Evolutionary conservation across 92 coral and sea anemone species (phyloP), one percentile per base, ranked within the genome.

Genomic region (Heliopora coerulea): DNA sequence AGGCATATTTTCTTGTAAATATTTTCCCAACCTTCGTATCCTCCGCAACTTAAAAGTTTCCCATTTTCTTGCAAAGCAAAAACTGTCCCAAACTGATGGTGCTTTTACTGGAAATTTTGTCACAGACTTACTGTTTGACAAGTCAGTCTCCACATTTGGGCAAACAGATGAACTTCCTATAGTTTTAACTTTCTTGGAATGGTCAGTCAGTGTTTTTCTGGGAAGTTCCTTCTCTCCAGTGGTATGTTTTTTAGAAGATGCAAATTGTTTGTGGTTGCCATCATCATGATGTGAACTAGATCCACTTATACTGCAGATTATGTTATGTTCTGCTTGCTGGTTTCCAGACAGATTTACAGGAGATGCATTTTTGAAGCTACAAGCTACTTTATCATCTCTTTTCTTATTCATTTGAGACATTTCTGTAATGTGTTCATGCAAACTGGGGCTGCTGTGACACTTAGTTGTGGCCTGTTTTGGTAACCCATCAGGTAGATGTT

Each of bases 51-150:
- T 67, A 67, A 67, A 67, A 26, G 29, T 28, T 12, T 49, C 74
- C 74, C 74, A 67, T 20, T 19, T 67, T 20, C 26, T 29, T 30
- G 74, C 20, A 67, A 67, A 46, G 59, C 74, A 44, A 48, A 67
- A 70, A 41, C 54, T 54, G 11, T 70, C 63, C 63, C 77, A 70
- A 4, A 19, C 50, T 32, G 62, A 32, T 26, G 33, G 29, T 28
- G n/a, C 31, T 25, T 54, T 14, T 13, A 27, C 17, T 9, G 17
- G 67, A 13, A 13, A 19, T 31, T 23, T 39, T 18, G 74, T 15
- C n/a, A 24, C 58, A 67, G 39, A 25, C 48, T 18, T 40, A 7
- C 3, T 23, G 8, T 27, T 18, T 0, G 50, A 46, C 57, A 20
- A 23, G 42, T 37, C 15, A 27, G 74, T 21, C 15, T 27, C 33